Percentiles rank a stretch among this genome's conserved stretches.
phyloP scores from a whole-genome alignment of 2,113 vertebrate species.

The Phyllopteryx taeniolatus region DNA sequence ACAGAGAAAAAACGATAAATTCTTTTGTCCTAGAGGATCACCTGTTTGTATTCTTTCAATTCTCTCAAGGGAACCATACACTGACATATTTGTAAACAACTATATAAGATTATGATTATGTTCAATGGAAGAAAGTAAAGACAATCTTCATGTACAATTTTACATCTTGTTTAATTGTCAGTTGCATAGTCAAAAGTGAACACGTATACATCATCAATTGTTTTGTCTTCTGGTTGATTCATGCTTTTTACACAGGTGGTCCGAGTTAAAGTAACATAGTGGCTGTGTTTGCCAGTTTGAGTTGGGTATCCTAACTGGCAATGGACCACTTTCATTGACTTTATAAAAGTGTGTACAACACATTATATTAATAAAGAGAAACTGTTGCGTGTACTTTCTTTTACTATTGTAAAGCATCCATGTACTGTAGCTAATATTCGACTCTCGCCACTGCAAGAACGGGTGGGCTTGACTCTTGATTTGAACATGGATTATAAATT shows the following conservation, averaged over 20 bases:
- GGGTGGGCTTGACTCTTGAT: not conserved
- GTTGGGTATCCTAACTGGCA: too few relatives aligned
- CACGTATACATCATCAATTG: not conserved
- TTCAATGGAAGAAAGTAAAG: constrained; percentile 1
- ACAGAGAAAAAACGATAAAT: too few relatives aligned
- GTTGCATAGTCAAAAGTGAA: constrained; percentile 4
- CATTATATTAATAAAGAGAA: not conserved
- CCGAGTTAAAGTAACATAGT: too few relatives aligned
- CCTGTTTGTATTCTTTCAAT: not conserved
- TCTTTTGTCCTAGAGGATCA: not conserved
- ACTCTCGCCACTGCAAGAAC: not conserved
- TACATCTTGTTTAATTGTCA: constrained; percentile 16
- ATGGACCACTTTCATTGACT: too few relatives aligned
- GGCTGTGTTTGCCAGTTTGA: too few relatives aligned
- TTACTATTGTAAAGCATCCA: not conserved
- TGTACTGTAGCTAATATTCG: not conserved
- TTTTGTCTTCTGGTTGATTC: not conserved
- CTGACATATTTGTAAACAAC: constrained; percentile 17
- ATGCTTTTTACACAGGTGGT: too few relatives aligned
- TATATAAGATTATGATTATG: constrained; percentile 13
- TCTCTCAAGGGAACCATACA: not conserved
- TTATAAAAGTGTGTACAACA: too few relatives aligned
- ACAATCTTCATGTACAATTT: constrained; percentile 18
- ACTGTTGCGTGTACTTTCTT: not conserved
- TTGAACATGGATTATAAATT: not conserved